Evolutionary conservation across 2,888 invertebrate genomes (phyloP).

Genomic region (Athalia rosae): DNA sequence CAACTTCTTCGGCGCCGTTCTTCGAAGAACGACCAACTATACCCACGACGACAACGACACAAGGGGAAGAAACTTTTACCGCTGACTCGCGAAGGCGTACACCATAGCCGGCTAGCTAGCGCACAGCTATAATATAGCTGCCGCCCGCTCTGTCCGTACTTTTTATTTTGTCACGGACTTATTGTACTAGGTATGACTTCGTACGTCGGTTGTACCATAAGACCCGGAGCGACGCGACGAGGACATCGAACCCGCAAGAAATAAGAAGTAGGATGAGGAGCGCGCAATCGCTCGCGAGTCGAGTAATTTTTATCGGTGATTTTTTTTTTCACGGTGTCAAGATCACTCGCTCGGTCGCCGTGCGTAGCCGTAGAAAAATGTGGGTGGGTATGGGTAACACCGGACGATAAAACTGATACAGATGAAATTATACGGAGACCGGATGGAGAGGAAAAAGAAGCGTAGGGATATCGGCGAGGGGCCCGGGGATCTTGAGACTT

Average conservation of each 20-base stretch:
- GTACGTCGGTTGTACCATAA: too few species aligned
- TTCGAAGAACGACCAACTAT: not conserved
- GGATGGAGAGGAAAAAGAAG: too few species aligned
- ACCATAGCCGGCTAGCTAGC: not conserved
- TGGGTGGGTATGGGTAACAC: not conserved
- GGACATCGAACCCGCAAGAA: constrained; percentile 12
- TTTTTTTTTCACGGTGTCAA: not conserved
- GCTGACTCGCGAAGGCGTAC: constrained; percentile 4
- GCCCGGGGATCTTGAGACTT: too few species aligned
- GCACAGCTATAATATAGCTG: not conserved
- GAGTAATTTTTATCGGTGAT: not conserved
- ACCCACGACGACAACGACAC: not conserved
- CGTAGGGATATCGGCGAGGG: too few species aligned
- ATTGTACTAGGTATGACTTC: not conserved
- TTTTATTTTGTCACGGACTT: constrained; percentile 13
- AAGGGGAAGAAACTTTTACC: constrained; percentile 23
- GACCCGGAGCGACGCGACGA: not conserved
- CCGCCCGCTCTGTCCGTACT: not conserved
- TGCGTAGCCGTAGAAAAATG: not conserved
- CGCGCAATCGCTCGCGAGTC: not conserved
- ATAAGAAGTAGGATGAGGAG: not conserved
- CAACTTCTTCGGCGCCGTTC: constrained; percentile 14
- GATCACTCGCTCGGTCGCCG: too few species aligned
- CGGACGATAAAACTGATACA: constrained; percentile 1
- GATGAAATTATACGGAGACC: too few species aligned